Evolutionary conservation across 1,140 invertebrate species (phyloP), one percentile per base, ranked within the genome.

Genomic region (Zaprionus ghesquierei): DNA sequence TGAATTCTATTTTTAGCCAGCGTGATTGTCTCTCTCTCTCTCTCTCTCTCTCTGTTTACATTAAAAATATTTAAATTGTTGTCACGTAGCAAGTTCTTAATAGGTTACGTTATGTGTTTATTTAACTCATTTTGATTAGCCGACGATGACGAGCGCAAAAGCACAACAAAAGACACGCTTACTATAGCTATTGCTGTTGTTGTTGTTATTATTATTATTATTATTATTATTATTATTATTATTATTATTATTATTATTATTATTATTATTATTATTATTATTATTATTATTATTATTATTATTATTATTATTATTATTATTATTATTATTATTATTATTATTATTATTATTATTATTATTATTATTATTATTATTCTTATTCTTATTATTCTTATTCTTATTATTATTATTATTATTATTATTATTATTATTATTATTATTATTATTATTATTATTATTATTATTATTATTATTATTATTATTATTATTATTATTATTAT

Each of bases 51-150:
- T 80, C 85, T 89, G 77, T 89, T 87, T 89, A 89, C 84, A 89
- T 89, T 89, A 87, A 84, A 89, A 89, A 84, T 87, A 87, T 87
- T 87, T 84, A 87, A 87, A 87, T 87, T 87, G 84, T 90, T 86
- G 86, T 90, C 86, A 90, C 86, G 86, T 90, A 90, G 81, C 72
- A 90, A 86, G 81, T 90, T 90, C 87, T 90, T 86, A 90, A 90
- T 90, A 90, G 81, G 86, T 90, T 90, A 90, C 86, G 87, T 90
- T 90, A 90, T 87, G 84, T 87, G 84, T 89, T 89, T 89, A 87
- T 89, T 87, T 87, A 87, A 87, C 84, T 87, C 84, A 87, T 87
- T 87, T 87, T 89, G 84, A 89, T 87, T 87, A 87, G 80, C 79
- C 71, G 64, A 65, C 79, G 79, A 79, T n/a, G 35, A 76, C 41